Percentiles rank a stretch among this genome's conserved stretches.
phyloP scores from a whole-genome alignment of 2,888 invertebrate species.

The Athalia cordata region DNA sequence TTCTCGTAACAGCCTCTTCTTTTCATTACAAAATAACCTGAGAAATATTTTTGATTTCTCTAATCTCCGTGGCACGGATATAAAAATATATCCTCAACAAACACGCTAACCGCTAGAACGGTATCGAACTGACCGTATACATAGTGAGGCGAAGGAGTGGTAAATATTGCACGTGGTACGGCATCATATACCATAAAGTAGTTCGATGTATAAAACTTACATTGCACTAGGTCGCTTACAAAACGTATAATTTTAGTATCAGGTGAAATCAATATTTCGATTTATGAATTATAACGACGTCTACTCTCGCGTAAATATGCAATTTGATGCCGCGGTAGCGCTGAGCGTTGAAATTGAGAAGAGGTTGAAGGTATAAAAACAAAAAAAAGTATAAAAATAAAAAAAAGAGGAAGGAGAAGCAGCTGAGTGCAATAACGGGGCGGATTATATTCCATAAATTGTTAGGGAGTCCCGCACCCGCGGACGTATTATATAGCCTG shows the following conservation, averaged over 20 bases:
- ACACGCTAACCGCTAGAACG: neutral
- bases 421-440: neutral
- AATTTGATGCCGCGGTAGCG: neutral
- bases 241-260: neutral
- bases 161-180: slow-evolving; percentile 27
- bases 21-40: too few relatives aligned
- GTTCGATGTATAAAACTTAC: too few relatives aligned
- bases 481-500: neutral
- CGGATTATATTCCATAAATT: slow-evolving; percentile 3
- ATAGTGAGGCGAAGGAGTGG: slow-evolving; percentile 11
- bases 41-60: too few relatives aligned
- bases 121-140: neutral
- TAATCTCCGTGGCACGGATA: too few relatives aligned
- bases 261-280: slow-evolving; percentile 35
- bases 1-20: too few relatives aligned
- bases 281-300: neutral
- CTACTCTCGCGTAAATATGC: slow-evolving; percentile 18
- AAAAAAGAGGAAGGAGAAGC: neutral
- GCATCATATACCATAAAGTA: neutral
- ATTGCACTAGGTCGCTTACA: slow-evolving; percentile 25
- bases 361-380: neutral
- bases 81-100: too few relatives aligned
- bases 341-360: neutral
- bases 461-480: neutral
- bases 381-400: neutral